Conservation (phyloP, 2,888 invertebrate species). For the Aleiodes testaceus region DNA sequence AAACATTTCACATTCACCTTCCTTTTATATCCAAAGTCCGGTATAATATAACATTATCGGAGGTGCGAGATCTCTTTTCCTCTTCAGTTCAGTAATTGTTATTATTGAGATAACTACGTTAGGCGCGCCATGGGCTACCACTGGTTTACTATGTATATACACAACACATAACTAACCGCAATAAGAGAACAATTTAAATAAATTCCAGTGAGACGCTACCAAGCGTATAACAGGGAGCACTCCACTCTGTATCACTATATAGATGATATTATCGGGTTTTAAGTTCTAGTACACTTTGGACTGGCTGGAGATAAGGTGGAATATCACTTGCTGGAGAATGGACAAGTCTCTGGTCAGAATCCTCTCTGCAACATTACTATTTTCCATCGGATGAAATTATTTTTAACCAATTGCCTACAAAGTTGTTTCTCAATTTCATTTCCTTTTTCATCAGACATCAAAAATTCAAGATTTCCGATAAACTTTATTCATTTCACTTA, state of each 20-base stretch:
- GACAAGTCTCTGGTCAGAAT: not conserved
- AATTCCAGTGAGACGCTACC: slow-evolving; percentile 53
- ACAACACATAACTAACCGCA: slow-evolving; percentile 57
- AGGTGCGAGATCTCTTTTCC: slow-evolving; percentile 53
- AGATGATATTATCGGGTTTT: slow-evolving; percentile 39
- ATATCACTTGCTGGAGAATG: slow-evolving; percentile 13
- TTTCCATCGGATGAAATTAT: slow-evolving; percentile 3
- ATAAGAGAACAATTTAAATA: slow-evolving; percentile 59
- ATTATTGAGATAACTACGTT: slow-evolving; percentile 55
- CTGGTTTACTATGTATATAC: slow-evolving; percentile 39
- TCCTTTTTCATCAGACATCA: not conserved
- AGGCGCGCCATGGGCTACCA: slow-evolving; percentile 19
- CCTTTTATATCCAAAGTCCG: slow-evolving; percentile 28
- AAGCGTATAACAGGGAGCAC: slow-evolving; percentile 57
- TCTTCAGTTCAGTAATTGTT: slow-evolving; percentile 56
- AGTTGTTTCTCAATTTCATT: slow-evolving; percentile 16
- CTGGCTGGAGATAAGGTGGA: slow-evolving; percentile 17
- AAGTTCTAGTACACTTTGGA: slow-evolving; percentile 38
- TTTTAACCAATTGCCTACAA: not conserved
- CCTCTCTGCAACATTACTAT: slow-evolving; percentile 4
- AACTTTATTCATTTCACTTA: not conserved
- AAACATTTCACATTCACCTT: slow-evolving; percentile 7
- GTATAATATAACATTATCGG: slow-evolving; percentile 55
- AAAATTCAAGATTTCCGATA: not conserved
- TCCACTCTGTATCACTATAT: slow-evolving; percentile 35